A percentile compares a stretch with the other conserved stretches of the same genome.
phyloP scores from a whole-genome alignment of 2,888 invertebrate genomes.

The Stratiomys singularior region DNA sequence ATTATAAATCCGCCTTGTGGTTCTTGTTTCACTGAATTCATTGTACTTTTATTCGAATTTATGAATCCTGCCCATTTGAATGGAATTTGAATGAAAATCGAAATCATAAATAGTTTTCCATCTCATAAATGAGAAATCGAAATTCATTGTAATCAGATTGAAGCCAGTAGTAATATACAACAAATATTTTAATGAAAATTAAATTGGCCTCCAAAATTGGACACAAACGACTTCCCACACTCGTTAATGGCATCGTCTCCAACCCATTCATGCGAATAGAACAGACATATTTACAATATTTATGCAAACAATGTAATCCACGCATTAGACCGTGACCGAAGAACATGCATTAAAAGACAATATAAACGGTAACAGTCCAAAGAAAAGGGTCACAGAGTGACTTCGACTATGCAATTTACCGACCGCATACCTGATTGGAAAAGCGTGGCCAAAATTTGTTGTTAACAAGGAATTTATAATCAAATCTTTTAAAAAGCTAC shows the following conservation, averaged over 20 bases:
- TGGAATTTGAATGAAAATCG: too few relatives aligned
- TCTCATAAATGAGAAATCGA: too few relatives aligned
- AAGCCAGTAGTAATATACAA: too few relatives aligned
- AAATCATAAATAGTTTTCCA: too few relatives aligned
- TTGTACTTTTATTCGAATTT: too few relatives aligned
- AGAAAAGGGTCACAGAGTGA: conserved; percentile 7
- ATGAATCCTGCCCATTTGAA: too few relatives aligned
- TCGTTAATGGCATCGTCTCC: background rate
- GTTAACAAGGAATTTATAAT: conserved; percentile 11
- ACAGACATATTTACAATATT: conserved; percentile 35
- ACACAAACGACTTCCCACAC: too few relatives aligned
- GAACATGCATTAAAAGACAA: conserved; percentile 31
- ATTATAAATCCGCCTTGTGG: too few relatives aligned
- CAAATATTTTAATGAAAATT: too few relatives aligned
- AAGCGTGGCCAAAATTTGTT: conserved; percentile 39
- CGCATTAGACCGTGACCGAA: conserved; percentile 33
- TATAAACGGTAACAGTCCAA: background rate
- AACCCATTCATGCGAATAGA: conserved; percentile 33
- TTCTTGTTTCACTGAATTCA: too few relatives aligned
- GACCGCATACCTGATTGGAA: conserved; percentile 39
- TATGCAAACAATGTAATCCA: conserved; percentile 41
- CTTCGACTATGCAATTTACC: conserved; percentile 11
- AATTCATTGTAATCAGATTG: too few relatives aligned
- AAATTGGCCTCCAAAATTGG: too few relatives aligned
- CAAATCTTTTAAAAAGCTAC: background rate